Conservation (phyloP, 2,113 vertebrate genomes). For the Rhinolophus sinicus region DNA sequence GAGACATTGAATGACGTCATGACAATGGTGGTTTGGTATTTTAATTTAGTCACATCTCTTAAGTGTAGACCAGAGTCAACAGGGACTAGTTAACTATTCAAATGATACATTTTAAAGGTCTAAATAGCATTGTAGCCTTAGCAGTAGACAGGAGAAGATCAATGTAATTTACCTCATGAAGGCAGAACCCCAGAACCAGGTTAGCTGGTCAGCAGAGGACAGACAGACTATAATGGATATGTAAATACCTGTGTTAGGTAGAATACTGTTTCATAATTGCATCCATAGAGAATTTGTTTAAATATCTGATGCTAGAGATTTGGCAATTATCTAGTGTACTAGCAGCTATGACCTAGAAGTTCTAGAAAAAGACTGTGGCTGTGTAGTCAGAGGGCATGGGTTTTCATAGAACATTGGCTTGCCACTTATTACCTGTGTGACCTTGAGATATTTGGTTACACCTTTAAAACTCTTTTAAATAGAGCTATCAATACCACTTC, state of each 20-base stretch:
- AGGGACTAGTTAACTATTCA: neutral
- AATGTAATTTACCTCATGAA: neutral
- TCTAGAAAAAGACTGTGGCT: neutral
- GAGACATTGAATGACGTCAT: neutral
- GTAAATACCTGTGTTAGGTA: neutral
- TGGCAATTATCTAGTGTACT: neutral
- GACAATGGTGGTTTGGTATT: neutral
- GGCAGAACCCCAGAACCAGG: neutral
- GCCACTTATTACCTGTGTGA: neutral
- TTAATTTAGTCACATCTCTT: neutral
- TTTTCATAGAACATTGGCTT: neutral
- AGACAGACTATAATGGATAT: neutral
- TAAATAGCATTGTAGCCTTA: neutral
- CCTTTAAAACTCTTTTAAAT: neutral
- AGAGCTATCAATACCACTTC: neutral
- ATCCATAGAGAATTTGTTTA: neutral
- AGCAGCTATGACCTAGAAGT: neutral
- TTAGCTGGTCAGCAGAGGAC: neutral
- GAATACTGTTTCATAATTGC: neutral
- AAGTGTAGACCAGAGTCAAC: neutral
- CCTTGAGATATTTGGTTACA: neutral
- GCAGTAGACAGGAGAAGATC: neutral
- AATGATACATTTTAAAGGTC: neutral
- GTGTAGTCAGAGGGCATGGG: neutral
- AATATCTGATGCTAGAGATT: neutral